These are phyloP conservation scores for Brenthis hecate DNA, from an alignment of 2,888 invertebrate genomes.

Conservation along the genomic window DNA sequence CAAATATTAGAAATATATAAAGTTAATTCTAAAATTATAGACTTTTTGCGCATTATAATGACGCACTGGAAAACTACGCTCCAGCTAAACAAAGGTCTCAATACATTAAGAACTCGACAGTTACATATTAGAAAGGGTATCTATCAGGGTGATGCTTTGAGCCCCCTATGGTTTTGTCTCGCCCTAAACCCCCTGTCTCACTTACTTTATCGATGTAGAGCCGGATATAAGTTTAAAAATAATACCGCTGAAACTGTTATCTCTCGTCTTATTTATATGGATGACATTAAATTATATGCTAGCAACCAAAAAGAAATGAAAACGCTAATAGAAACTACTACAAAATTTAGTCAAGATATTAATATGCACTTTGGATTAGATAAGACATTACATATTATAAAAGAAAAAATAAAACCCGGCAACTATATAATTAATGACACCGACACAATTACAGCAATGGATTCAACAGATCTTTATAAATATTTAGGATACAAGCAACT, in stretches of 20 bases:
- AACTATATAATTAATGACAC: slow-evolving; percentile 11
- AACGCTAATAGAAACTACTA: neutral
- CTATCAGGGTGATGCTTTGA: neutral
- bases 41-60: no score
- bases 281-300: slow-evolving; percentile 3
- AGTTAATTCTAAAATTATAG: no score
- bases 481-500: slow-evolving; percentile 38
- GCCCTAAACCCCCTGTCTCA: slow-evolving; percentile 3
- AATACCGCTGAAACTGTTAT: neutral
- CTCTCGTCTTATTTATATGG: neutral
- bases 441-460: slow-evolving; percentile 26
- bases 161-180: neutral
- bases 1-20: no score
- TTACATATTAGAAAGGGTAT: neutral
- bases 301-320: slow-evolving; percentile 2
- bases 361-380: no score
- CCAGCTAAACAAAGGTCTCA: no score
- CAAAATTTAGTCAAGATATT: neutral
- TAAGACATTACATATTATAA: no score
- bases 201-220: neutral
- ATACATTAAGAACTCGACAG: no score
- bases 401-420: neutral
- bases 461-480: slow-evolving; percentile 34
- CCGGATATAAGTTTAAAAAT: neutral
- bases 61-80: no score